A percentile compares a stretch with the other conserved stretches of the same genome.
These are phyloP conservation scores for Ginglymostoma cirratum DNA, from an alignment of 2,113 vertebrate species.

Conservation along the genomic window DNA sequence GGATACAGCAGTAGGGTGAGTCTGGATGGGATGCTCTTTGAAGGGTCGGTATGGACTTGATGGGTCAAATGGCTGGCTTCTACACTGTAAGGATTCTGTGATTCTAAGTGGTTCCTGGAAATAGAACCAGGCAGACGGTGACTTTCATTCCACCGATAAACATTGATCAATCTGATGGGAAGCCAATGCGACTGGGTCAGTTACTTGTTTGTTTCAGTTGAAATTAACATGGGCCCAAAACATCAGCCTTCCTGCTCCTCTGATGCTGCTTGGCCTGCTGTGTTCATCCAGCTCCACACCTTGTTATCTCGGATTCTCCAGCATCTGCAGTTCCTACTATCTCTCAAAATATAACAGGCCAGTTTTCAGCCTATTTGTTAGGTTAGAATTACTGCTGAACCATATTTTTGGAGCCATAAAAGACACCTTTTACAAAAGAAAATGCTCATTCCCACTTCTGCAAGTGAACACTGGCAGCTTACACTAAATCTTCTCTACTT, in stretches of 20 bases:
- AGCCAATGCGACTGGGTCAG: neutral
- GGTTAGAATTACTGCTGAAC: neutral
- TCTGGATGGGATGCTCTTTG: too few species aligned
- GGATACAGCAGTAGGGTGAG: too few species aligned
- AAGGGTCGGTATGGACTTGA: too few species aligned
- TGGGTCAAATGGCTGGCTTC: too few species aligned
- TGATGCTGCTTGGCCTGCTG: too few species aligned
- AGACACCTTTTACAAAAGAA: neutral
- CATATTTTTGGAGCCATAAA: neutral
- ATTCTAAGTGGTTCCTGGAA: too few species aligned
- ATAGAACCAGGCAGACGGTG: neutral
- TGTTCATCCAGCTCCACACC: too few species aligned
- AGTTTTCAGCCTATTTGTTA: neutral
- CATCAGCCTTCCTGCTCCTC: too few species aligned
- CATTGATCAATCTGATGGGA: neutral
- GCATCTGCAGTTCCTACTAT: too few species aligned
- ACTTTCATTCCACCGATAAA: neutral
- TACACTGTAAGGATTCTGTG: too few species aligned
- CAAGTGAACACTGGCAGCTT: neutral
- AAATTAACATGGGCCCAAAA: neutral
- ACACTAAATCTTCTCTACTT: neutral
- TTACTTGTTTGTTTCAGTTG: neutral
- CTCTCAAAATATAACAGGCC: neutral
- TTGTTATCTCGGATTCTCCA: too few species aligned
- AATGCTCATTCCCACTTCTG: neutral